These are phyloP conservation scores for Anabas testudineus DNA, from an alignment of 2,797 vertebrate species.

Conservation along the genomic window DNA sequence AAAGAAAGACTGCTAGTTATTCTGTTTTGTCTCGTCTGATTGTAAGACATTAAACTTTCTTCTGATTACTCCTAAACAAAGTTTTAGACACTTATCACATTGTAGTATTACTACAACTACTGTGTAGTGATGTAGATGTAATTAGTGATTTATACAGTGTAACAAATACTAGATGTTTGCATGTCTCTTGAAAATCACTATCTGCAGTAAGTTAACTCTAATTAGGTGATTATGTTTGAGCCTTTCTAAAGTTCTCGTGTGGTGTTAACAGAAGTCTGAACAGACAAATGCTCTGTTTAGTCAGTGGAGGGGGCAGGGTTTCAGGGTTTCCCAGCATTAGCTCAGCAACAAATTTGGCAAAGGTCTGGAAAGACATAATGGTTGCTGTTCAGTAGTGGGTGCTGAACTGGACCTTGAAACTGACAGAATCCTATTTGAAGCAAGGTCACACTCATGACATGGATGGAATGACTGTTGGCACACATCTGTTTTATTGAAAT, in stretches of 20 bases:
- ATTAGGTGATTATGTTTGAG: conserved; percentile 48
- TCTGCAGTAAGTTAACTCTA: conserved; percentile 51
- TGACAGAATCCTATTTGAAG: conserved; percentile 45
- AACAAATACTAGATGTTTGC: conserved; percentile 50
- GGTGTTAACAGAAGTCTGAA: conserved; percentile 51
- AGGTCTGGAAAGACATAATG: conserved; percentile 60
- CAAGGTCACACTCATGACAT: conserved; percentile 40
- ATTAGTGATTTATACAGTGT: conserved; percentile 42
- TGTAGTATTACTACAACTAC: conserved; percentile 13
- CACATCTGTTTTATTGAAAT: conserved; percentile 47
- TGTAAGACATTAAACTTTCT: no score
- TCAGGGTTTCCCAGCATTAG: conserved; percentile 69
- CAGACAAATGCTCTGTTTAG: conserved; percentile 67
- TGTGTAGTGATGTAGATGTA: conserved; percentile 13
- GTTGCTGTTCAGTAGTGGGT: conserved; percentile 78
- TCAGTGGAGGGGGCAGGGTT: conserved; percentile 58
- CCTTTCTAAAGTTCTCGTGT: conserved; percentile 51
- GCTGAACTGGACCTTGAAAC: conserved; percentile 70
- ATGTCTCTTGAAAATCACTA: conserved; percentile 50
- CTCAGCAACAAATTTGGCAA: conserved; percentile 61
- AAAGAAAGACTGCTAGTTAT: no score
- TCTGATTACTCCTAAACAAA: no score
- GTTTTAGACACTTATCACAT: neutral
- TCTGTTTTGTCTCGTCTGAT: no score
- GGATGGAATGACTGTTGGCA: conserved; percentile 47